Base-by-base conservation (phyloP, 2,113 vertebrate genomes). In the Anguilla japonica region DNA sequence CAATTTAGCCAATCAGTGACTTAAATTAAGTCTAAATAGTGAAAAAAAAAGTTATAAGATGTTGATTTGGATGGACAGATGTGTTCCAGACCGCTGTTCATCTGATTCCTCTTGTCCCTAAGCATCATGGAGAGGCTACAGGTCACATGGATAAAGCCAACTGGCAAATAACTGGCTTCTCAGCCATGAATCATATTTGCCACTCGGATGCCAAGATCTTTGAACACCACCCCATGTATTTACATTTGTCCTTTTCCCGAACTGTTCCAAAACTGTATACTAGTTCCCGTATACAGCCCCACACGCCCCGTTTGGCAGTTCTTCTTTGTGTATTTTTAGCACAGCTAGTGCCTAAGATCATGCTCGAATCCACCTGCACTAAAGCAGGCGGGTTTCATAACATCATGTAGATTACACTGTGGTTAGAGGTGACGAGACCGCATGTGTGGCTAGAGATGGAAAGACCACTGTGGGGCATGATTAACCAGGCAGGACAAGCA, bases 401-500 rank as follows among this genome's bases (percentile, higher is more conserved):
- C 22, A 67, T 60, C 11, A 20, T 67, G 22, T 67, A 6, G 60
- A 2, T 67, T 26, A 26, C 22, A 67, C 60, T 67, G 60, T 67
- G 60, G 60, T 1, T 46, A 67, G 60, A 22, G 22, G 3, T 67
- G 8, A 8, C 1, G 60, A 26, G 60, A 14, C 9, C 50, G 1
- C 11, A 11, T 53, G 50, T 9, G 50, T 5, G 57, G 40, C 16
- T 20, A 41, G 15, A 43, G 60, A 41, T 75, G 22, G 67, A 26
- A 18, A 41, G 60, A n/a, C 57, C 9, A 26, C 16, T 82, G 14
- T 4, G 60, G 20, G 43, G 41, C 29, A 8, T 4, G 43, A 46
- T 81, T 86, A 86, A 26, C 79, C 20, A 67, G 60, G 60, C 40
- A 82, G 29, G 7, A 41, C n/a, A 43, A 41, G n/a, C 85, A 86